Evolutionary conservation across 1,140 invertebrate species (phyloP), one percentile per base, ranked within the genome.

Genomic region (Rhyzopertha dominica): DNA sequence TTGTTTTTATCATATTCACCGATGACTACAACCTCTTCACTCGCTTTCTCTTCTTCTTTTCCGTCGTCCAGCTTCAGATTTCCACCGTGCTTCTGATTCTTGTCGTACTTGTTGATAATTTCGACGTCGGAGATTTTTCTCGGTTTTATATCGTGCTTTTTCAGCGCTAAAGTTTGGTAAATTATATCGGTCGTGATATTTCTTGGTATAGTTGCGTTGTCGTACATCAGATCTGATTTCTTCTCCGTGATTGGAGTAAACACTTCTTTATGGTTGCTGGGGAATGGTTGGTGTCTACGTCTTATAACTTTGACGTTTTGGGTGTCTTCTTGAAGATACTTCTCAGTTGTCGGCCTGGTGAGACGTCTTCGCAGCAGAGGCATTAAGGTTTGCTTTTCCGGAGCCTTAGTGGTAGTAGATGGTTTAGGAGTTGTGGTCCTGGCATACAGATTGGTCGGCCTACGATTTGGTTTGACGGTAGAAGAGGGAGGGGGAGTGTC

Each of bases 1-100:
- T 43, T 44, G 18, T 22, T 32, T 19, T 18, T 19, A 19, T 31
- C 42, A 34, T 35, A 45, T 18, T 43, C 17, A 14, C 44, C 37
- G 13, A 48, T 36, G 5, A 40, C 19, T 25, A 43, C 38, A 4
- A 49, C 47, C 7, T 49, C 32, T 14, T n/a, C n/a, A n/a, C n/a
- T 39, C 16, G 22, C 31, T 38, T 24, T 12, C 17, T 38, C 30
- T 43, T 35, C 4, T 35, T 28, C 3, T 20, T 29, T 12, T 30
- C 32, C 1, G 20, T n/a, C n/a, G n/a, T n/a, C n/a, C 22, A 3
- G 31, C 34, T n/a, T 43, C 12, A 37, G 54, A 45, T 56, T 54
- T 12, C 55, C 56, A 12, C 56, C 59, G 24, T 54, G 54, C 38
- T 47, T 49, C 23, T 52, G 42, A n/a, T 13, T 43, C 31, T 50